Evolutionary conservation across 1,140 invertebrate genomes (phyloP).

Genomic region (Coenobita brevimanus): DNA sequence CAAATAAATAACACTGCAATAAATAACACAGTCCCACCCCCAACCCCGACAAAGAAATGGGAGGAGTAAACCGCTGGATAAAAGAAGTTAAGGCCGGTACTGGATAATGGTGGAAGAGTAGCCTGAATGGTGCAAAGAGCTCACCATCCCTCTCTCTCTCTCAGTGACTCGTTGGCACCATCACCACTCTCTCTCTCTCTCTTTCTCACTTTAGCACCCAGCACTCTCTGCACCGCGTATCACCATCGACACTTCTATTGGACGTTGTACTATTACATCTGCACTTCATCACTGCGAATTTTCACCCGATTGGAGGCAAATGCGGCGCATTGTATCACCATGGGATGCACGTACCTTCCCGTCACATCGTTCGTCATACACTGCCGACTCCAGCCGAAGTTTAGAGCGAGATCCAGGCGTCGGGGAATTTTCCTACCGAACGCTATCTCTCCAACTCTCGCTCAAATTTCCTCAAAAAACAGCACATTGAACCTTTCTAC

Average conservation of each 20-base stretch:
- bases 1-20: no score
- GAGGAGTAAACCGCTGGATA: no score
- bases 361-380: slow-evolving; percentile 57
- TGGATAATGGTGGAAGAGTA: slow-evolving; percentile 23
- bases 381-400: slow-evolving; percentile 16
- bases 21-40: no score
- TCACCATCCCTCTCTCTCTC: slow-evolving; percentile 51
- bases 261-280: slow-evolving; percentile 36
- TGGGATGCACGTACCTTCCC: slow-evolving; percentile 9
- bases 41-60: no score
- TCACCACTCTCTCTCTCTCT: slow-evolving; percentile 35
- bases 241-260: slow-evolving; percentile 15
- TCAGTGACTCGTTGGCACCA: slow-evolving; percentile 58
- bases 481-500: no score
- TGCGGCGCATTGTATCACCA: slow-evolving; percentile 51
- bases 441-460: no score
- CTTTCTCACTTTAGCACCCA: slow-evolving; percentile 33
- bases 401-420: background rate
- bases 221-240: slow-evolving; percentile 32
- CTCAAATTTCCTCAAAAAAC: background rate
- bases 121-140: background rate
- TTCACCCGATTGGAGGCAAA: slow-evolving; percentile 46
- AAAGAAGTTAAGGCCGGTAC: background rate
- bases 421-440: background rate
- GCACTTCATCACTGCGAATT: slow-evolving; percentile 46